These are phyloP conservation scores for Hirudinaria manillensis DNA, from an alignment of 2,888 invertebrate genomes.

Conservation along the genomic window DNA sequence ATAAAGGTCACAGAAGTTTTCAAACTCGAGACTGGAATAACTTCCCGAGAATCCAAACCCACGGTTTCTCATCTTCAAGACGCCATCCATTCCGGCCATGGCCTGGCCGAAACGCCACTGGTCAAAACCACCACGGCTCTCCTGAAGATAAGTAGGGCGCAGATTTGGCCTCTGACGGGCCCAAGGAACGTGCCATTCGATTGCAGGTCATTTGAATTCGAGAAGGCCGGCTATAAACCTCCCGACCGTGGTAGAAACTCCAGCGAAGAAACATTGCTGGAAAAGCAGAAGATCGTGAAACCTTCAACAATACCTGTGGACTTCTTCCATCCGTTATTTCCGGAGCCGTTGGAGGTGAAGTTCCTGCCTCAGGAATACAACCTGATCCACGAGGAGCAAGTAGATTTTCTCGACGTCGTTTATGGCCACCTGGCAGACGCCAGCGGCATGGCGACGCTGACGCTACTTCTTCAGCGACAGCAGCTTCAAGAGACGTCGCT, in stretches of 20 bases:
- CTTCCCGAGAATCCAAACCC: neutral
- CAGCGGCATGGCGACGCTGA: neutral
- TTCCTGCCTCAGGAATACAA: neutral
- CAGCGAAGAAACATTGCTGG: neutral
- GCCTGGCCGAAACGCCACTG: neutral
- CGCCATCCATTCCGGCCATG: neutral
- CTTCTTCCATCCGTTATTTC: constrained; percentile 8
- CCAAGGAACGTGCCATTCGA: neutral
- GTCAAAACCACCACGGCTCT: neutral
- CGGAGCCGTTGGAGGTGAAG: neutral
- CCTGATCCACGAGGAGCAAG: neutral
- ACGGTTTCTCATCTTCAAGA: no score
- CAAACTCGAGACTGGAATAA: neutral
- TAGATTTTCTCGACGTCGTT: neutral
- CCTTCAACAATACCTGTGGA: neutral
- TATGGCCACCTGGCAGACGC: neutral
- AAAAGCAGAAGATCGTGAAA: neutral
- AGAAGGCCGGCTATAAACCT: neutral
- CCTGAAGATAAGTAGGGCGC: neutral
- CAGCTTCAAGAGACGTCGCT: neutral
- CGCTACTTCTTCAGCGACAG: neutral
- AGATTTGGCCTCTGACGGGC: neutral
- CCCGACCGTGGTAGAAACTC: neutral
- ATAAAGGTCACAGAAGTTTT: constrained; percentile 22
- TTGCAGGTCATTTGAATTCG: neutral